A percentile compares a stretch with the other conserved stretches of the same genome.
phyloP scores from a whole-genome alignment of 2,888 invertebrate genomes.

The Andrena camellia region DNA sequence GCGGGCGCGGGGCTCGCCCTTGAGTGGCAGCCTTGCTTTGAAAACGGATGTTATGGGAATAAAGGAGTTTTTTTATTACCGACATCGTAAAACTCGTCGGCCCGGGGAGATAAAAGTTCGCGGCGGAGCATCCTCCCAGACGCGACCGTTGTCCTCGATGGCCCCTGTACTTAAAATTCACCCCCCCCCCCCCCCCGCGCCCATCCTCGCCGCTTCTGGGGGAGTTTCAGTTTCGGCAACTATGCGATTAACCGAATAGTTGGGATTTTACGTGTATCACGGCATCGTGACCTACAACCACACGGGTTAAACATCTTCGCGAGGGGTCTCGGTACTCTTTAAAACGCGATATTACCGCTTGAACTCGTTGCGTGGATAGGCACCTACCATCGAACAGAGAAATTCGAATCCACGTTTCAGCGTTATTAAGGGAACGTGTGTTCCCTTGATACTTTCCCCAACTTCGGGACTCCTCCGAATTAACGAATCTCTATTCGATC shows the following conservation, averaged over 20 bases:
- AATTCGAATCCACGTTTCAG: background rate
- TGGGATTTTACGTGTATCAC: slow-evolving; percentile 24
- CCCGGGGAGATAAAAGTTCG: slow-evolving; percentile 55
- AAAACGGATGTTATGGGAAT: slow-evolving; percentile 43
- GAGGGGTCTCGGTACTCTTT: background rate
- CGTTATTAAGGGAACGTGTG: background rate
- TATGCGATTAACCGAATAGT: slow-evolving; percentile 46
- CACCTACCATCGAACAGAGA: background rate
- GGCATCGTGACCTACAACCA: slow-evolving; percentile 6
- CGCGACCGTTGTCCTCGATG: slow-evolving; percentile 31
- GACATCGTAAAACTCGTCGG: slow-evolving; percentile 44
- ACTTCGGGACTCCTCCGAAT: background rate
- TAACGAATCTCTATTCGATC: too few relatives aligned
- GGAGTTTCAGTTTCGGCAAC: slow-evolving; percentile 35
- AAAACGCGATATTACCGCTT: slow-evolving; percentile 14
- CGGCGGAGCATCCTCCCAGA: slow-evolving; percentile 34
- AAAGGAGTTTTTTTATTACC: slow-evolving; percentile 60
- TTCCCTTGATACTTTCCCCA: background rate
- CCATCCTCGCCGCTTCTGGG: background rate
- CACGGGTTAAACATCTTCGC: background rate
- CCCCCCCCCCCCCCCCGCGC: too few relatives aligned
- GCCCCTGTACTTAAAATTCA: slow-evolving; percentile 26
- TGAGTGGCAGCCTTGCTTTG: slow-evolving; percentile 45
- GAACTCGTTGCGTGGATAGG: background rate
- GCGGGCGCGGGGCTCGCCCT: slow-evolving; percentile 22